Percentiles rank a stretch among this genome's conserved stretches.
Conservation (phyloP, 2,113 vertebrate genomes). For the Amblyornis subalaris region DNA sequence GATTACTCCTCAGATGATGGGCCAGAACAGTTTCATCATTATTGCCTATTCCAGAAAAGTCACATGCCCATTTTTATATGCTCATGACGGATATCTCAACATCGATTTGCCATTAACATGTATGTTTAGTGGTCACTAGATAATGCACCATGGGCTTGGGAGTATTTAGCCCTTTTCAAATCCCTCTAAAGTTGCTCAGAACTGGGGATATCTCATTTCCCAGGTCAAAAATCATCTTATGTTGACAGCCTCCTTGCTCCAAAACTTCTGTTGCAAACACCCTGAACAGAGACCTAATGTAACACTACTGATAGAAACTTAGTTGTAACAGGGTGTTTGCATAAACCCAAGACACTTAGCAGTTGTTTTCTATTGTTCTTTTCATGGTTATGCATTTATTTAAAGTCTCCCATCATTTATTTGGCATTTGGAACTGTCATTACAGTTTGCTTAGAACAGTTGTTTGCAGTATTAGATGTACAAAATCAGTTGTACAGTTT, state of each 20-base stretch:
- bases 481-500: neutral
- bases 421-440: neutral
- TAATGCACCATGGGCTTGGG: neutral
- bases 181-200: neutral
- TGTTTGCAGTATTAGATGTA: neutral
- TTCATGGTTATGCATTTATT: neutral
- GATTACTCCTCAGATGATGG: neutral
- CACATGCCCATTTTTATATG: neutral
- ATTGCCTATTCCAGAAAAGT: neutral
- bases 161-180: neutral
- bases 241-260: neutral
- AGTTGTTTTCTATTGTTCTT: slow-evolving; percentile 10
- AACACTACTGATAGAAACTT: neutral
- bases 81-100: neutral
- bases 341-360: neutral
- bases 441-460: neutral
- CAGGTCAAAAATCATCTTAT: neutral
- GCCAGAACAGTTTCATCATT: neutral
- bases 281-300: fast-evolving
- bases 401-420: neutral
- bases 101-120: neutral
- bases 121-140: neutral
- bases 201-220: neutral
- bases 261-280: neutral
- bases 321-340: neutral